phyloP scores from a whole-genome alignment of 2,797 vertebrate species.

The Pantherophis alleghaniensis region DNA sequence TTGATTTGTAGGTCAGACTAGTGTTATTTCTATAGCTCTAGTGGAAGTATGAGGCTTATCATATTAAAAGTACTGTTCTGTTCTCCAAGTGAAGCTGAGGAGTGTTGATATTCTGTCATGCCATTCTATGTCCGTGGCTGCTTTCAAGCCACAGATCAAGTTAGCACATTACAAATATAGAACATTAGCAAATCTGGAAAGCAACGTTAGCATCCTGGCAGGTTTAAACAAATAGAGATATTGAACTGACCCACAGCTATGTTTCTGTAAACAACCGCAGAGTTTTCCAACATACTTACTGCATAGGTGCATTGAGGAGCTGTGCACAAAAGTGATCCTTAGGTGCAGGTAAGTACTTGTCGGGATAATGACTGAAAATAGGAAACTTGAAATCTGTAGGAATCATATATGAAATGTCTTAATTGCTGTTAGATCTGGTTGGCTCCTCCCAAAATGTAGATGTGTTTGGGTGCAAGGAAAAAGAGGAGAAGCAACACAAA shows the following conservation, averaged over 20 bases:
- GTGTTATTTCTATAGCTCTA: conserved; percentile 29
- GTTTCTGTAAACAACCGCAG: conserved; percentile 67
- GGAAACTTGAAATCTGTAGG: neutral
- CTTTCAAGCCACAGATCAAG: conserved; percentile 68
- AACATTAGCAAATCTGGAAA: conserved; percentile 70
- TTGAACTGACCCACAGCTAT: conserved; percentile 49
- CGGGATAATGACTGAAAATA: neutral
- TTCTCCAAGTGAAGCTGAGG: conserved; percentile 64
- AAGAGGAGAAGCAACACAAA: neutral
- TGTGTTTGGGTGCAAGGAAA: neutral
- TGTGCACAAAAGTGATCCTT: conserved; percentile 37
- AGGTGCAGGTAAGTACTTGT: conserved; percentile 60
- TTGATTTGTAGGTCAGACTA: neutral
- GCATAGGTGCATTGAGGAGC: conserved; percentile 25
- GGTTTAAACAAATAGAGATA: conserved; percentile 43
- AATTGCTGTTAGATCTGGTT: neutral
- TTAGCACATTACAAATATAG: conserved; percentile 81
- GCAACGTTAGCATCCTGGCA: conserved; percentile 56
- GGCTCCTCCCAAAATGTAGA: neutral
- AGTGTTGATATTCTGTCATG: conserved; percentile 69
- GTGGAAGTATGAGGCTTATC: conserved; percentile 46
- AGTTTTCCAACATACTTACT: conserved; percentile 36
- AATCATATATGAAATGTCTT: neutral
- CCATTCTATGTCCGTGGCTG: conserved; percentile 43
- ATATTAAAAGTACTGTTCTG: conserved; percentile 48